phyloP scores from a whole-genome alignment of 2,888 invertebrate genomes.

The Iselma pallidipennis region DNA sequence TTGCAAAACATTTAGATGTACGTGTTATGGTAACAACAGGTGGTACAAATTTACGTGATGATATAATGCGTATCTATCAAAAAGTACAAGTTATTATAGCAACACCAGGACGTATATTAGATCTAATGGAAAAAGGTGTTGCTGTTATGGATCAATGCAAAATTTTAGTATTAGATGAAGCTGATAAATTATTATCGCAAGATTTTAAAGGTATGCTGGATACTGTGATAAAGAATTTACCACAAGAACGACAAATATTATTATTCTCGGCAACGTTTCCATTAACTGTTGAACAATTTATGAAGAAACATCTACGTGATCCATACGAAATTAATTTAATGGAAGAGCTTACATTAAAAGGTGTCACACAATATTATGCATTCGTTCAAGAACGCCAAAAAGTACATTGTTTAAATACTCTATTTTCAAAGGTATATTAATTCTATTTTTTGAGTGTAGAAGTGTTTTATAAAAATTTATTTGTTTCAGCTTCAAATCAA shows the following conservation, averaged over 20 bases:
- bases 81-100: conserved; percentile 99
- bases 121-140: conserved; percentile 92
- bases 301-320: conserved; percentile 95
- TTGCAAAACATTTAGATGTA: conserved; percentile 95
- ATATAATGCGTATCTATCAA: conserved; percentile 99
- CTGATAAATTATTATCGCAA: conserved; percentile 97
- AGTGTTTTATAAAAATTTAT: too few relatives aligned
- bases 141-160: conserved; percentile 91
- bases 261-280: conserved; percentile 99
- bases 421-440: conserved; percentile 88
- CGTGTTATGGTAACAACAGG: conserved; percentile 99
- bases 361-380: conserved; percentile 99
- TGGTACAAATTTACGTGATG: conserved; percentile 96
- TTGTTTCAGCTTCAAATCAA: conserved; percentile 94
- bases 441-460: too few relatives aligned
- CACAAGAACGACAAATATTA: conserved; percentile 94
- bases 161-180: conserved; percentile 97
- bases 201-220: conserved; percentile 98
- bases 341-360: conserved; percentile 99
- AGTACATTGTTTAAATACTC: conserved; percentile 98
- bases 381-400: conserved; percentile 99
- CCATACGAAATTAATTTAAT: conserved; percentile 99
- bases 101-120: conserved; percentile 98
- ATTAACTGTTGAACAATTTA: conserved; percentile 96
- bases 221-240: conserved; percentile 92